Conservation (phyloP, 1,140 invertebrate species). For the Drosophila micromelanica region DNA sequence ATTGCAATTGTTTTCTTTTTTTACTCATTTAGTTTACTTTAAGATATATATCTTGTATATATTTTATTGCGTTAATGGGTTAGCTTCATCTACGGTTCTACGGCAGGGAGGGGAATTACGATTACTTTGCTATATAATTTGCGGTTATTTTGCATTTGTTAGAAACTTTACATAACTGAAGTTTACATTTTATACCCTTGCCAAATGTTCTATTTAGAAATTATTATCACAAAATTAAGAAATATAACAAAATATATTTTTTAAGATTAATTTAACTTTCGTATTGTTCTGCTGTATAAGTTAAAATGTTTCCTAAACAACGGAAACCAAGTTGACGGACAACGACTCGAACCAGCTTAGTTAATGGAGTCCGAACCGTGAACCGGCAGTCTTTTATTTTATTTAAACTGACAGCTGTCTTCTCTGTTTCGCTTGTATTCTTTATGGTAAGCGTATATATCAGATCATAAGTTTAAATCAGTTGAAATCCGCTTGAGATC, state of each 20-base stretch:
- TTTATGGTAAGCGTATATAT: neutral
- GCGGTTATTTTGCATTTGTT: neutral
- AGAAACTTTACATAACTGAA: constrained; percentile 3
- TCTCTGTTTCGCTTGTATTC: neutral
- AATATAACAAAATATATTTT: too few species aligned
- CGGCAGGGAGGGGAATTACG: neutral
- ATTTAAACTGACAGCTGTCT: too few species aligned
- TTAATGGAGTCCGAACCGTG: too few species aligned
- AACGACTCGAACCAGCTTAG: too few species aligned
- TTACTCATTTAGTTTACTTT: neutral
- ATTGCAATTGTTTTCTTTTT: constrained; percentile 34
- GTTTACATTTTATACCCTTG: neutral
- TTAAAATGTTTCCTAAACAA: too few species aligned
- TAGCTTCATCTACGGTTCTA: constrained; percentile 5
- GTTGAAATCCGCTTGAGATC: constrained; percentile 12
- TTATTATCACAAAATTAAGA: too few species aligned
- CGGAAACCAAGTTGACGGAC: too few species aligned
- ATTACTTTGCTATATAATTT: constrained; percentile 5
- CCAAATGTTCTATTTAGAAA: neutral
- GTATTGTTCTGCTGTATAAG: too few species aligned
- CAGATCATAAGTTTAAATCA: neutral
- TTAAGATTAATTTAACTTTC: too few species aligned
- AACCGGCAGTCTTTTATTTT: too few species aligned
- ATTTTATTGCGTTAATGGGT: neutral
- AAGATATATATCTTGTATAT: neutral